Evolutionary conservation across 2,888 invertebrate species (phyloP).

Genomic region (Steinernema hermaphroditum): DNA sequence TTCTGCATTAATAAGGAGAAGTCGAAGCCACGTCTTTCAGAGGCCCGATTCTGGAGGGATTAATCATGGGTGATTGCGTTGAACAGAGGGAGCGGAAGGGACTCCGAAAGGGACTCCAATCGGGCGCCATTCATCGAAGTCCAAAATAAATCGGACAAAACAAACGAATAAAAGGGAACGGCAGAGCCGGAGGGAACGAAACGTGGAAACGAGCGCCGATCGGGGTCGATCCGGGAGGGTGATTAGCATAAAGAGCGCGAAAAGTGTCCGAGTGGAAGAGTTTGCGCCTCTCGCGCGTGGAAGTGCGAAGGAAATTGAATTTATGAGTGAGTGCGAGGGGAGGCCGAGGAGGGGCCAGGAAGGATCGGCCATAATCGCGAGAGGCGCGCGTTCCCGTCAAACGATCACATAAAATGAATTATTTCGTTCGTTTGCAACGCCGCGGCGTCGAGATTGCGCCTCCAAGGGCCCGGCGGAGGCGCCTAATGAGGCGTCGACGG

Average conservation of each 20-base stretch:
- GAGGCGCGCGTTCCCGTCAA: background rate
- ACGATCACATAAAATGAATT: conserved; percentile 20
- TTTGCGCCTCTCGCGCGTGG: background rate
- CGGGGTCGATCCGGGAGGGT: too few relatives aligned
- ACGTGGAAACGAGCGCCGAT: too few relatives aligned
- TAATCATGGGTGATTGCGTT: too few relatives aligned
- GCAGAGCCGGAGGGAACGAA: background rate
- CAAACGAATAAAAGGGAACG: conserved; percentile 17
- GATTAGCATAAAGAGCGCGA: conserved; percentile 26
- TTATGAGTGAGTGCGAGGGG: conserved; percentile 17
- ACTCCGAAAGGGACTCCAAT: conserved; percentile 8
- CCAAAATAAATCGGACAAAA: background rate
- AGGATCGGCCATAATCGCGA: conserved; percentile 19
- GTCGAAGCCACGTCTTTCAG: background rate
- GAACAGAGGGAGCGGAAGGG: background rate
- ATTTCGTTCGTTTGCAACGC: conserved; percentile 15
- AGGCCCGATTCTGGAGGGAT: too few relatives aligned
- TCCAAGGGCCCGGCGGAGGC: background rate
- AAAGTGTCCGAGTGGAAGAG: background rate
- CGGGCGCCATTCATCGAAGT: background rate
- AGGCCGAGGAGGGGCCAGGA: background rate
- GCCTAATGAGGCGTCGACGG: conserved; percentile 18
- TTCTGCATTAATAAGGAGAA: conserved; percentile 20
- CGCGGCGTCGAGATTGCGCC: conserved; percentile 24
- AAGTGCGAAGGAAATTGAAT: conserved; percentile 30